Evolutionary conservation across 2,797 vertebrate species (phyloP), one percentile per base, ranked within the genome.

Genomic region (Atherinosoma microstoma): DNA sequence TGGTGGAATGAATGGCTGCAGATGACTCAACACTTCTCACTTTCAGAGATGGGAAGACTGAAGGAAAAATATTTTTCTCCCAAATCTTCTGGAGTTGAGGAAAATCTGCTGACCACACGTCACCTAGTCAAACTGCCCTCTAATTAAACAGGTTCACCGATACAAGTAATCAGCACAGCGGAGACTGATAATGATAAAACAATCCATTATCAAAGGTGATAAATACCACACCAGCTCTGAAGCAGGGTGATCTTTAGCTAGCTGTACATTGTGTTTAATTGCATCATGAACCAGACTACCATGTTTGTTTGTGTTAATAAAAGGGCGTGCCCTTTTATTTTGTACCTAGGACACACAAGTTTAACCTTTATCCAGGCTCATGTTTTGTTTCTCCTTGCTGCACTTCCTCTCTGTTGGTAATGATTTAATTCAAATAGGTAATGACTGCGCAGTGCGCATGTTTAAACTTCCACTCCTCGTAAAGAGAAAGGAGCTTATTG

Each of bases 251-350:
- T 56, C 57, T 70, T 13, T 5, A 3, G 7, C 56, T 4, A 16
- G 8, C 27, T 68, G 15, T 42, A 30, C 6, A 1, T 65, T 22
- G 16, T 34, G 9, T 70, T 67, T 30, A 24, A 16, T 3, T 57
- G 16, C 10, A 2, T 1, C 59, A 34, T n/a, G 47, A 68, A 64
- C 27, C 15, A n/a, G 9, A n/a, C 3, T 10, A 34, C 4, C 18
- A 22, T 1, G 27, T 27, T 20, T 67, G 64, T 76, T 63, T 35
- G 20, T 9, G 13, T 47, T 76, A 47, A 68, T 58, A 69, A 47
- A 36, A 56, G 58, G 63, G 71, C 2, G 60, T 54, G 35, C 56
- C 49, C 42, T 0, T 3, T 58, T 67, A 65, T 13, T 27, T 53
- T 67, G 8, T 13, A 30, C 16, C 7, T 6, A 35, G 35, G 24